These are phyloP conservation scores for Edolisoma coerulescens DNA, from an alignment of 2,113 vertebrate genomes.

Conservation along the genomic window DNA sequence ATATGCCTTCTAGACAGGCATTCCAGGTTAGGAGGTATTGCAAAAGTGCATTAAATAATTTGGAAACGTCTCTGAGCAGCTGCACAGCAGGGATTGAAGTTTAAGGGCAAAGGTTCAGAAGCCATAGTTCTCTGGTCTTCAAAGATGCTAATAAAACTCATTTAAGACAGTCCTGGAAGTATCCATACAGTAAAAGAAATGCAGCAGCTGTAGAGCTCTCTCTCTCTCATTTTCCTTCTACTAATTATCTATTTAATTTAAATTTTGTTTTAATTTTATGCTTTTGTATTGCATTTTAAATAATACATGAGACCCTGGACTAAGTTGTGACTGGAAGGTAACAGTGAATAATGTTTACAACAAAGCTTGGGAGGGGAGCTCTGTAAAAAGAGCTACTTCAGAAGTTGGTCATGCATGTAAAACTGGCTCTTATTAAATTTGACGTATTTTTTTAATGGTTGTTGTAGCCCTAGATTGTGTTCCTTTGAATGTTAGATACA, in stretches of 20 bases:
- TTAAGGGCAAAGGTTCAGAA: neutral
- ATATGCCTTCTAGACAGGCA: neutral
- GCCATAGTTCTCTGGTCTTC: neutral
- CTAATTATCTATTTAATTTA: neutral
- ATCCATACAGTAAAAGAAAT: neutral
- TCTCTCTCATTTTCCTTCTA: neutral
- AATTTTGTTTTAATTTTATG: neutral
- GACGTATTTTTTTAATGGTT: neutral
- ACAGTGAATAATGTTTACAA: neutral
- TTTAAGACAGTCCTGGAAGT: neutral
- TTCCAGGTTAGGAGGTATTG: neutral
- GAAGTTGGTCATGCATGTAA: neutral
- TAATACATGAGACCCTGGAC: neutral
- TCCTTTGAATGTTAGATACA: neutral
- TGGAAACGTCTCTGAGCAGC: neutral
- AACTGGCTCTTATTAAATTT: neutral
- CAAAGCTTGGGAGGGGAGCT: neutral
- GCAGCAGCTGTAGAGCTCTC: rapidly evolving
- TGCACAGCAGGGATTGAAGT: neutral
- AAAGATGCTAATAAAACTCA: neutral
- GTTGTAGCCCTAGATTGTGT: neutral
- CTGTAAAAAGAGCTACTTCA: neutral
- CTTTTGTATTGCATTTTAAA: neutral
- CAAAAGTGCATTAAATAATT: neutral
- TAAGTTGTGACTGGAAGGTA: neutral